Conservation (phyloP, 2,888 invertebrate genomes). For the Hetaerina titia region DNA sequence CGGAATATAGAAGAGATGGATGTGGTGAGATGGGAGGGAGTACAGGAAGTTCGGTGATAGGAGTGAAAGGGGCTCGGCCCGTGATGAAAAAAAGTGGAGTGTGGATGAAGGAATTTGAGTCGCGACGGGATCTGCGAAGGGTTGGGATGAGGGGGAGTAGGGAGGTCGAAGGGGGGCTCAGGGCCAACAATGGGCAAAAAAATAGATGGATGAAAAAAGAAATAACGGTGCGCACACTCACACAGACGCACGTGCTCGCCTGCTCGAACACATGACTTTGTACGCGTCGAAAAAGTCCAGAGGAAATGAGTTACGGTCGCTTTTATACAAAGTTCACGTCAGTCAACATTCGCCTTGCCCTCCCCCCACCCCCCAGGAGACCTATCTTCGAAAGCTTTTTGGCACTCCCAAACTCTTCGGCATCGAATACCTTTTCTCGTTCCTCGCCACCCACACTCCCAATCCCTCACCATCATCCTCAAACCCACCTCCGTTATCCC, state of each 20-base stretch:
- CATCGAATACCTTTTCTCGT: background rate
- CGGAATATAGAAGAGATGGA: background rate
- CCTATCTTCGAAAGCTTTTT: background rate
- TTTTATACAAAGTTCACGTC: conserved; percentile 54
- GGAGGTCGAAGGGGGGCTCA: background rate
- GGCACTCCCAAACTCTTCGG: background rate
- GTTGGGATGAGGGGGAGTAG: background rate
- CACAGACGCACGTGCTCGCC: background rate
- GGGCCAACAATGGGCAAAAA: background rate
- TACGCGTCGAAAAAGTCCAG: background rate
- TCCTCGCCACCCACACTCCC: background rate
- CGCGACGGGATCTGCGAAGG: background rate
- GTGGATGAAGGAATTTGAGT: conserved; percentile 15
- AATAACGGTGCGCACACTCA: background rate
- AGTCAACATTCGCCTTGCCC: conserved; percentile 6
- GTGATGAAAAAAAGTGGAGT: background rate
- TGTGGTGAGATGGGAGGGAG: background rate
- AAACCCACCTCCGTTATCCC: background rate
- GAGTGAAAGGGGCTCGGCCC: background rate
- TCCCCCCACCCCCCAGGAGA: background rate
- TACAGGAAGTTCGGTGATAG: background rate
- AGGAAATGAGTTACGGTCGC: conserved; percentile 55
- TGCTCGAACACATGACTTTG: background rate
- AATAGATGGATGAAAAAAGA: background rate
- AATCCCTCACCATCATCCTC: background rate